Base-by-base conservation (phyloP, 2,797 vertebrate species). In the Tenualosa ilisha region DNA sequence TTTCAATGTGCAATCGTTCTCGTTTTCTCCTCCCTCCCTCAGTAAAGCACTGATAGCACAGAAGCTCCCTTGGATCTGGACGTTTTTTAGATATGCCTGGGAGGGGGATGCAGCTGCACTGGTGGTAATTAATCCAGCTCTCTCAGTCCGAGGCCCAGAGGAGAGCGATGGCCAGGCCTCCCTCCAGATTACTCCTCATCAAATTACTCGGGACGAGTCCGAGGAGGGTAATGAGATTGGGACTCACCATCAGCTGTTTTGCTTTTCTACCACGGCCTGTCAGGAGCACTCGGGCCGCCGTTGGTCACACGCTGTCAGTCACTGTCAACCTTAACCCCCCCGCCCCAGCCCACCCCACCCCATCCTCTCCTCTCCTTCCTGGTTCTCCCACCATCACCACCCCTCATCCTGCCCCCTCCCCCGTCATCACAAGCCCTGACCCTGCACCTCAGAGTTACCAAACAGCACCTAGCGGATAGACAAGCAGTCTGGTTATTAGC, bases 391-490 rank as follows among this genome's bases (percentile, higher is more conserved):
- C 26, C 9, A 7, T 9, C 26, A 15, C 12, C 11, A 31, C 65
- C 24, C 12, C 53, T 54, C 13, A 68, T 51, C 59, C 59, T 5
- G 22, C 6, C 59, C 59, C 59, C 59, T 12, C 24, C 26, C 65
- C 26, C 40, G n/a, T 3, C 65, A 6, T 79, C 40, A 79, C 15
- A 17, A 79, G 72, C 37, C 83, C 37, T 49, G 51, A 84, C 79
- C 54, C 83, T 5, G 65, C 85, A 90, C 84, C 85, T 86, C 85
- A 85, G 50, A 51, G 87, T 82, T 83, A 81, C 86, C 86, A 88
- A 86, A 87, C 86, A 87, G 84, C 84, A 84, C 82, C 65, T 68
- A 88, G 61, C 49, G 85, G 7, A 88, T 87, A 88, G 86, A 88
- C 89, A 86, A 83, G 68, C 84, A 50, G 79, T 82, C 86, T 84